These are phyloP conservation scores for Cybosia mesomella DNA, from an alignment of 2,888 invertebrate genomes.

Conservation along the genomic window DNA sequence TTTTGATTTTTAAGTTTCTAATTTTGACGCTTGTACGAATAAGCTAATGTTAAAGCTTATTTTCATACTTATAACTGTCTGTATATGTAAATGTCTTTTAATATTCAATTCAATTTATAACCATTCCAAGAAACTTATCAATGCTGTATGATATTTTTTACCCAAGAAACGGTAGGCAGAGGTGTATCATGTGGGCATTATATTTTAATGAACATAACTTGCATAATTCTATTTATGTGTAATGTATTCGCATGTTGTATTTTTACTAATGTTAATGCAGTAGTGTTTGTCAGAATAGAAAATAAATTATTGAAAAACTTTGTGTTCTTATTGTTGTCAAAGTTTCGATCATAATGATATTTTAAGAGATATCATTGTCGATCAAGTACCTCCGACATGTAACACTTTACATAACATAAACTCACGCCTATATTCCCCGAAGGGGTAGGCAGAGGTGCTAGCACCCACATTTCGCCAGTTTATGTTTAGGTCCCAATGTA, in stretches of 20 bases:
- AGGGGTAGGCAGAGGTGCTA: too few species aligned
- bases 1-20: background rate
- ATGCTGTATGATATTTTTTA: slow-evolving; percentile 28
- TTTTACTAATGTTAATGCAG: slow-evolving; percentile 33
- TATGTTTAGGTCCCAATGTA: too few species aligned
- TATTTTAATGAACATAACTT: slow-evolving; percentile 41
- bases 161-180: background rate
- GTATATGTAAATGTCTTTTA: slow-evolving; percentile 54
- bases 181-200: background rate
- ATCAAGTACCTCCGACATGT: too few species aligned
- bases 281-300: slow-evolving; percentile 47
- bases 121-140: slow-evolving; percentile 68
- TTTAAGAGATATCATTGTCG: background rate
- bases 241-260: slow-evolving; percentile 39
- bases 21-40: background rate
- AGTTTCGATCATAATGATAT: background rate
- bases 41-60: slow-evolving; percentile 40
- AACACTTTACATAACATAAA: too few species aligned
- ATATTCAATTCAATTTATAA: slow-evolving; percentile 61
- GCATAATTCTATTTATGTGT: slow-evolving; percentile 46
- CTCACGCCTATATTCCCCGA: too few species aligned
- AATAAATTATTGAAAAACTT: slow-evolving; percentile 44
- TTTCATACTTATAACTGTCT: slow-evolving; percentile 50
- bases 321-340: background rate
- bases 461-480: too few species aligned